Evolutionary conservation across 2,113 vertebrate genomes (phyloP).

Genomic region (Urocynchramus pylzowi): DNA sequence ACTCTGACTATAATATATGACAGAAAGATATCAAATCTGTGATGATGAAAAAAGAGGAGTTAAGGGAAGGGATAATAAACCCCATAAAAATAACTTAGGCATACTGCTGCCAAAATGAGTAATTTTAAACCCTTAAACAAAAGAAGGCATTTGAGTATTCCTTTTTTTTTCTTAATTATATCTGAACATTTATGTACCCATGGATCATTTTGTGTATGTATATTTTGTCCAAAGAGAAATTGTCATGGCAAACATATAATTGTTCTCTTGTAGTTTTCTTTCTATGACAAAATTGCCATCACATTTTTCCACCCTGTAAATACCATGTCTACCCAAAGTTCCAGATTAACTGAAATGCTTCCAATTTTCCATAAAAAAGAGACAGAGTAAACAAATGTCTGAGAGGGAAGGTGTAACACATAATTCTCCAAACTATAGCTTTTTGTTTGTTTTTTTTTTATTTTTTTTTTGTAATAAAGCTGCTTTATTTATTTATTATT

Average conservation of each 20-base stretch:
- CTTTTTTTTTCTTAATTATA: neutral
- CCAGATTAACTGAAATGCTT: neutral
- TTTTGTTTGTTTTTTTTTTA: too few species aligned
- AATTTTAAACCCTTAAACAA: neutral
- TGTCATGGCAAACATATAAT: neutral
- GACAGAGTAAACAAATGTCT: neutral
- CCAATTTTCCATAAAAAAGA: neutral
- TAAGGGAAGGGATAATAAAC: neutral
- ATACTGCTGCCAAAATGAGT: neutral
- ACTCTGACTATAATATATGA: neutral
- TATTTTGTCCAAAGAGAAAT: neutral
- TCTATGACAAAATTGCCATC: neutral
- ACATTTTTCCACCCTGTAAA: neutral
- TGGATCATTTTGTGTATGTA: neutral
- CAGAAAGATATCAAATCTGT: neutral
- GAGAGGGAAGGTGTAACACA: neutral
- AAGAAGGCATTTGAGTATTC: neutral
- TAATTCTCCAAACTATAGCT: neutral
- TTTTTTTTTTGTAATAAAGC: neutral
- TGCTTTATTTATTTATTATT: neutral
- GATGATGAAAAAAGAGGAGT: neutral
- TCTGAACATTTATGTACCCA: neutral
- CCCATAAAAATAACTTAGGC: neutral
- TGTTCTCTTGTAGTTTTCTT: neutral
- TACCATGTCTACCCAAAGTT: neutral